A percentile compares a stretch with the other conserved stretches of the same genome.
These are phyloP conservation scores for Lepus timidus DNA, from an alignment of 2,113 vertebrate genomes.

Conservation along the genomic window DNA sequence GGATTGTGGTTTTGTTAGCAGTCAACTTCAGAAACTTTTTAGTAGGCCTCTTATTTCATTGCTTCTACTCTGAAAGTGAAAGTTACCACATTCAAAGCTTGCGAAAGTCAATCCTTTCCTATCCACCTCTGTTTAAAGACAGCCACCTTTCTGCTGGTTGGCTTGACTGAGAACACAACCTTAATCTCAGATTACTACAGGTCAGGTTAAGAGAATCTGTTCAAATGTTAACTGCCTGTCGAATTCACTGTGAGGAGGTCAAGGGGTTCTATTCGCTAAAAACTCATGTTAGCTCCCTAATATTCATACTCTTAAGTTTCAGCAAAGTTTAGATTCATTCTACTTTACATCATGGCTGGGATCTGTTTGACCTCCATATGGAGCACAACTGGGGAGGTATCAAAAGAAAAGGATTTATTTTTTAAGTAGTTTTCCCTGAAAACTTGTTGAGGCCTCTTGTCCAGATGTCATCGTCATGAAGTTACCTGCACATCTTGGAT, in stretches of 20 bases:
- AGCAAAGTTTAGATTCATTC: background rate
- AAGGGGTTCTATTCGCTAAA: background rate
- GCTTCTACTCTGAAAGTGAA: background rate
- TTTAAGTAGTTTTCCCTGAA: background rate
- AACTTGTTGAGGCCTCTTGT: background rate
- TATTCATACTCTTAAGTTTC: background rate
- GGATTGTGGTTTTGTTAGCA: background rate
- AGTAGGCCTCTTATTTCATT: background rate
- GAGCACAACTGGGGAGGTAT: background rate
- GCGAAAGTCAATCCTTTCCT: background rate
- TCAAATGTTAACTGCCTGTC: background rate
- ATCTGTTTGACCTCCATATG: background rate
- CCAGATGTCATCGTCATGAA: background rate
- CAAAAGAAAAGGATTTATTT: background rate
- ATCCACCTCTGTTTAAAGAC: too few species aligned
- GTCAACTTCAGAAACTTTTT: background rate
- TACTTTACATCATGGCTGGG: background rate
- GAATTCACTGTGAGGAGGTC: background rate
- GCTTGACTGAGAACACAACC: background rate
- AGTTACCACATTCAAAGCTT: background rate
- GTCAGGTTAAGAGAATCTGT: background rate
- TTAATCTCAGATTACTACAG: background rate
- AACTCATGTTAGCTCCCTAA: background rate
- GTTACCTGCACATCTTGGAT: background rate
- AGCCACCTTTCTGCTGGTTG: background rate